Conservation (phyloP, 2,797 vertebrate genomes). For the Pantherophis alleghaniensis region DNA sequence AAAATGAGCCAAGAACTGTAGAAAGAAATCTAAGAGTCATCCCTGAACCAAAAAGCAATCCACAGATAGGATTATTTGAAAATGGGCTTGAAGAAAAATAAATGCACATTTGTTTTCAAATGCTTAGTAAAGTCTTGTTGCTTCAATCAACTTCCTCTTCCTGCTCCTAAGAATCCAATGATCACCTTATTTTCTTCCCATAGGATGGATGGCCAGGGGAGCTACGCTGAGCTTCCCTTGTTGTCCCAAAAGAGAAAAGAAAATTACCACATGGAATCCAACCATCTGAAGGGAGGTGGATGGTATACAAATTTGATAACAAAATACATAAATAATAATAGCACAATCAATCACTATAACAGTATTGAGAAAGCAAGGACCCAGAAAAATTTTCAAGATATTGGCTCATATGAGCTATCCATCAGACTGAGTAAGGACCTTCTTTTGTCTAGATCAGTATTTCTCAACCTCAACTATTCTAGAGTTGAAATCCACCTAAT, state of each 20-base stretch:
- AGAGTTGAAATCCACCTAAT: neutral
- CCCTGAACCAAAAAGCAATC: neutral
- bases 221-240: neutral
- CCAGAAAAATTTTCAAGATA: neutral
- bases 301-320: neutral
- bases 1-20: neutral
- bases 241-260: neutral
- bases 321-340: neutral
- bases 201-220: neutral
- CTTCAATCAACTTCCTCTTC: neutral
- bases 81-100: neutral
- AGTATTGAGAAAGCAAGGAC: neutral
- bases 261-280: neutral
- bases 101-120: neutral
- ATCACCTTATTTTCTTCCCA: neutral
- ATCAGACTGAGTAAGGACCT: neutral
- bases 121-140: neutral
- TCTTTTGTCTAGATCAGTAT: neutral
- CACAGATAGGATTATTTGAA: neutral
- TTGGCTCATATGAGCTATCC: neutral
- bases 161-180: neutral
- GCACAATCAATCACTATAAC: neutral
- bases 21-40: neutral
- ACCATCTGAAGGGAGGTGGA: neutral
- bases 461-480: neutral